Evolutionary conservation across 2,888 invertebrate genomes (phyloP), one percentile per base, ranked within the genome.

Genomic region (Hesperia comma): DNA sequence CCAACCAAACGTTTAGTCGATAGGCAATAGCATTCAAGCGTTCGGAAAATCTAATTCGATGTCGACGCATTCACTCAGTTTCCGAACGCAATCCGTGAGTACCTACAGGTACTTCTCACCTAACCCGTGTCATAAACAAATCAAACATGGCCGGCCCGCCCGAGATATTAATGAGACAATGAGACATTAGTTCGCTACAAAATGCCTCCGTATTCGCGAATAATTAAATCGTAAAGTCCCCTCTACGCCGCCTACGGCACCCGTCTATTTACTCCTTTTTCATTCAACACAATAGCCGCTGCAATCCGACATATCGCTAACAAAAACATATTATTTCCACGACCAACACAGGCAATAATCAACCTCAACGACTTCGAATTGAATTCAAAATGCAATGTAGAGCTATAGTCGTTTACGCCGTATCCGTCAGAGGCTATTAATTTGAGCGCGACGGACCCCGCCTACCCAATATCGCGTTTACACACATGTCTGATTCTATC

Each of bases 221-320:
- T 92, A 92, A 92, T 92, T 92, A 92, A 92, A 92, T 92, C 92
- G 92, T 92, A 92, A 92, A 92, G 90, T 87, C 91, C 92, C 91
- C 90, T 88, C 90, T 87, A 88, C 88, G 82, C 90, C 90, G 91
- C 90, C 90, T 88, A 88, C 90, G 83, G 88, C 88, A 82, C 83
- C 83, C 79, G 82, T 87, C 90, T 91, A 92, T 92, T 92, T 92
- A 92, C 92, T 92, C 91, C 92, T 92, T 92, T 92, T 92, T 92
- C 91, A 92, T 90, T 92, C 90, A 92, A 88, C 90, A 92, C 92
- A 92, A 92, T 92, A 91, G 90, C 85, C 80, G 80, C 87, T 92
- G 92, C 92, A 92, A 91, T 90, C 87, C 84, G 82, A 87, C 80
- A 76, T 80, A 73, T 78, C 77, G 76, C 74, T 76, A 74, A 80